Evolutionary conservation across 2,888 invertebrate genomes (phyloP).

Genomic region (Drosophila fungiperda): DNA sequence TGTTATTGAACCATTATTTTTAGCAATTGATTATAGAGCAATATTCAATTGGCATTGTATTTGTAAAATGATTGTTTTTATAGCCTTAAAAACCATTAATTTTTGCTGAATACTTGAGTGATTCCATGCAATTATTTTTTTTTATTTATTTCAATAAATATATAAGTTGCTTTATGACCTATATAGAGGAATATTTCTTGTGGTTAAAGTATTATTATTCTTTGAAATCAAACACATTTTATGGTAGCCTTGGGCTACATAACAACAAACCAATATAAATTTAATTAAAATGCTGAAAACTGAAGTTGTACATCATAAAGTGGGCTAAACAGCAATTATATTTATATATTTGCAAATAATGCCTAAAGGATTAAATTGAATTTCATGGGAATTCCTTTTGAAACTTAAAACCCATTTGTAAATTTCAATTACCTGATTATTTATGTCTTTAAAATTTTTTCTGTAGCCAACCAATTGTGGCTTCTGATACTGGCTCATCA

Average conservation of each 20-base stretch:
- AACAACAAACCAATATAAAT: constrained; percentile 1
- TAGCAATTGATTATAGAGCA: neutral
- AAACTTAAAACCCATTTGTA: neutral
- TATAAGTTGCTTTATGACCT: neutral
- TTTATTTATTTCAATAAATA: neutral
- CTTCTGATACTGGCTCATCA: neutral
- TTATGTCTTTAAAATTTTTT: neutral
- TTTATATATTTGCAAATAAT: neutral
- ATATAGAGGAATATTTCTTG: neutral
- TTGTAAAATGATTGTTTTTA: neutral
- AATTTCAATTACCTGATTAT: constrained; percentile 27
- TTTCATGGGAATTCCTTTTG: neutral
- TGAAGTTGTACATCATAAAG: neutral
- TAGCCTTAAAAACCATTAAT: neutral
- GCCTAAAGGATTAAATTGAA: neutral
- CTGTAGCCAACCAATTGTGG: neutral
- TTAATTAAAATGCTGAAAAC: constrained; percentile 3
- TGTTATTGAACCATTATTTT: neutral
- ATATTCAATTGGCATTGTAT: neutral
- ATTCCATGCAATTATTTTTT: neutral
- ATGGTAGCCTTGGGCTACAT: neutral
- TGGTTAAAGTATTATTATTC: neutral
- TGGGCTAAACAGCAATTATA: neutral
- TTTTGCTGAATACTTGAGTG: neutral
- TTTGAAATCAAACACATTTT: neutral